Conservation (phyloP, 1,140 invertebrate genomes). For the Musca vetustissima region DNA sequence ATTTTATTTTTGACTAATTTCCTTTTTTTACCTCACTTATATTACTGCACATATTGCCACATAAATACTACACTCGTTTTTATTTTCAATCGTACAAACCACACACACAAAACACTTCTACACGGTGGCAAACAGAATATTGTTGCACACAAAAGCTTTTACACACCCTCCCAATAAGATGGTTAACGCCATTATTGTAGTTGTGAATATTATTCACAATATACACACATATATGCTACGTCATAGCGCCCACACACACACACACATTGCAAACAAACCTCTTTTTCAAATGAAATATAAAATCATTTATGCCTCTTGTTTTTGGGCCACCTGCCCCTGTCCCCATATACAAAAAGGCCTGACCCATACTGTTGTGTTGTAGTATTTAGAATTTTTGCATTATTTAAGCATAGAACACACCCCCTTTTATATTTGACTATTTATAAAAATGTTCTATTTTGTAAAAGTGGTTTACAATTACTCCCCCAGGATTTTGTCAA, state of each 20-base stretch:
- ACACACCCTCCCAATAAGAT: not conserved
- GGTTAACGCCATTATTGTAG: too few species aligned
- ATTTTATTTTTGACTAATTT: constrained; percentile 10
- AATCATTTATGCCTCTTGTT: too few species aligned
- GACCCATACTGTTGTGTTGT: too few species aligned
- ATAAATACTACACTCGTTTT: not conserved
- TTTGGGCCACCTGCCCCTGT: too few species aligned
- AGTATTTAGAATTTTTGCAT: too few species aligned
- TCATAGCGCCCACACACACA: too few species aligned
- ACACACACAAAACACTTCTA: not conserved
- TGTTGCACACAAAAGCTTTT: not conserved
- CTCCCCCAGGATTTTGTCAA: not conserved
- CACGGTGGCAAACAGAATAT: not conserved
- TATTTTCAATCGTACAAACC: not conserved
- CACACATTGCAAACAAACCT: too few species aligned
- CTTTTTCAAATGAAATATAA: too few species aligned
- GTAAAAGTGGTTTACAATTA: not conserved
- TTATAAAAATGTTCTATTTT: not conserved
- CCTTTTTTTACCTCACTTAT: not conserved
- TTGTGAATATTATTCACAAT: too few species aligned
- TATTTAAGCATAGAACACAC: not conserved
- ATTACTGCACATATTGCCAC: not conserved
- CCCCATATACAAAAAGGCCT: too few species aligned
- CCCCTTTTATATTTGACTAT: not conserved
- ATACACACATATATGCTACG: too few species aligned